These are phyloP conservation scores for Sitta carolinensis DNA, from an alignment of 2,797 vertebrate genomes.

Conservation along the genomic window DNA sequence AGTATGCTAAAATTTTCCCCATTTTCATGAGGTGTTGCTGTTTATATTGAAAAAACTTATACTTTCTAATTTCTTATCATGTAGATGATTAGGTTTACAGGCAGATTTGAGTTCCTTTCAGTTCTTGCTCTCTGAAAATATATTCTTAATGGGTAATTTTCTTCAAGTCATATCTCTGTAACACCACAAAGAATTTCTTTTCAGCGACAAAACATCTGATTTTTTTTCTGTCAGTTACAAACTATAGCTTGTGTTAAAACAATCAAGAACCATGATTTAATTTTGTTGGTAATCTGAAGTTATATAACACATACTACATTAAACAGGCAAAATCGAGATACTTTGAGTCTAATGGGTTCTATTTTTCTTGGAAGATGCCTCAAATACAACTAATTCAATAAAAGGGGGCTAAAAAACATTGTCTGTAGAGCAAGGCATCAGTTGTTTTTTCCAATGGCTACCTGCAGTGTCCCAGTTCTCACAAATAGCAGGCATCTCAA, in stretches of 20 bases:
- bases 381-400: not conserved
- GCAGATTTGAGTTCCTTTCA: not conserved
- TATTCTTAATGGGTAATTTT: constrained; percentile 40
- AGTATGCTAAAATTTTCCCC: not conserved
- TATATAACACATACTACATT: not conserved
- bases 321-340: not conserved
- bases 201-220: not conserved
- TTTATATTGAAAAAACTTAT: not conserved
- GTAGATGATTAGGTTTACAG: constrained; percentile 27
- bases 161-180: not conserved
- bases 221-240: not conserved
- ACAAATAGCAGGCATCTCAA: not conserved
- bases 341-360: not conserved
- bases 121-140: constrained; percentile 5
- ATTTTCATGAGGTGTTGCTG: not conserved
- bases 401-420: not conserved
- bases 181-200: not conserved
- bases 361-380: not conserved
- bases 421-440: not conserved
- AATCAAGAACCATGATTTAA: not conserved
- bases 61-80: constrained; percentile 9
- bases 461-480: not conserved
- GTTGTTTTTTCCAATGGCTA: not conserved
- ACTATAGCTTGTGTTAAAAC: not conserved
- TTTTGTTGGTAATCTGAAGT: not conserved